Base-by-base conservation (phyloP, 2,888 invertebrate genomes). In the Amphipyra berbera region DNA sequence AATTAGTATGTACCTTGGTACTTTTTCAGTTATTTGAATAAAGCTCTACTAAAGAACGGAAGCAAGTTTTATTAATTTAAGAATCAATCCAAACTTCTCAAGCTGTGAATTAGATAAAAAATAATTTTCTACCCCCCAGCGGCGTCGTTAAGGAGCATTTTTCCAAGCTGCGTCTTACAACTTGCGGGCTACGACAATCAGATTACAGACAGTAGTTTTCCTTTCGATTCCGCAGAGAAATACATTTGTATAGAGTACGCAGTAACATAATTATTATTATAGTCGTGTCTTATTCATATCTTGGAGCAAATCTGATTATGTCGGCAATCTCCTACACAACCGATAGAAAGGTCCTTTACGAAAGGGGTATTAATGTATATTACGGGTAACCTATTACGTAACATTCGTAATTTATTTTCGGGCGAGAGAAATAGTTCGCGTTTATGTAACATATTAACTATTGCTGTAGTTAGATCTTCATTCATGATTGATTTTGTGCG, bases 241-340 rank as follows among this genome's bases (percentile, higher is more conserved):
- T 45, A 35, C 9, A 45, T 54, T 14, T 15, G 7, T 45, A 75
- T 47, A 30, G 30, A 30, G 7, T 7, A 30, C 30, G 30, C 30
- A 30, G 35, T 30, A 40, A 38, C 15, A 37, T 46, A 53, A 78
- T 64, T 48, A 64, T 41, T 48, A 64, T 38, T 27, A 45, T 40
- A 48, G 48, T 49, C 38, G 49, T 63, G 52, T 63, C 35, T 38
- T 62, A 67, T 73, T 68, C 47, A 61, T 59, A 47, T 61, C 55
- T 54, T n/a, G 37, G 33, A 54, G 59, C 40, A 65, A 63, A 78
- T 64, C 71, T 45, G 75, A 74, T 78, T 78, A 74, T 33, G 47
- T 64, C 42, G 46, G 12, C 59, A 56, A 60, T 63, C 54, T 71
- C 21, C 38, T 44, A 13, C 38, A 13, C 9, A 48, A 27, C n/a